Evolutionary conservation across 2,888 invertebrate species (phyloP), one percentile per base, ranked within the genome.

Genomic region (Nycteola revayana): DNA sequence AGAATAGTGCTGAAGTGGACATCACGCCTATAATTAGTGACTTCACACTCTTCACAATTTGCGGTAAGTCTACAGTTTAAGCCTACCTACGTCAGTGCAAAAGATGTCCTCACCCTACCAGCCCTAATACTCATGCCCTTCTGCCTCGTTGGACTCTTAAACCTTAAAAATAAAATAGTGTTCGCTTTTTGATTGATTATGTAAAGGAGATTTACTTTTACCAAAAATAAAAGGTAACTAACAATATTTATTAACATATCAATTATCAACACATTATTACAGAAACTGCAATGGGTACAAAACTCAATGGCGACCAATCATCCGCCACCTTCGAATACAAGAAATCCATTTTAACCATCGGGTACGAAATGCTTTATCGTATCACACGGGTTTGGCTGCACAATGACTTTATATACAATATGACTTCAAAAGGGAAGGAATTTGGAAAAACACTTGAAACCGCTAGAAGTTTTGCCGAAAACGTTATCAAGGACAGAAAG

Each of bases 241-340:
- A n/a, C n/a, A n/a, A n/a, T n/a, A n/a, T n/a, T n/a, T n/a, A n/a
- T n/a, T n/a, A n/a, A n/a, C n/a, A n/a, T n/a, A n/a, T n/a, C n/a
- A n/a, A n/a, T n/a, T n/a, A n/a, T n/a, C n/a, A n/a, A n/a, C n/a
- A n/a, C n/a, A n/a, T n/a, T n/a, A n/a, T 10, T 7, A 17, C 62
- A 90, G 90, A 89, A 69, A 84, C 89, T 1, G 92, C 93, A 3
- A 93, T 93, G 93, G 93, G 93, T 0, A 84, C 85, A 3, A 75
- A 84, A 32, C 69, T 93, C 0, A 72, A 82, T 39, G 65, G 64
- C 0, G 81, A 85, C 25, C 70, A 78, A 20, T 71, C 79, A 0
- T 43, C 47, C 50, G 69, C 49, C 1, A 77, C 87, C 2, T 44
- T 78, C 1, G 76, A 85, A 36, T 92, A 92, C 55, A 89, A 91